Base-by-base conservation (phyloP, 30 jellyfish, hydroid and myxozoan species). In the Aurelia sp. region DNA sequence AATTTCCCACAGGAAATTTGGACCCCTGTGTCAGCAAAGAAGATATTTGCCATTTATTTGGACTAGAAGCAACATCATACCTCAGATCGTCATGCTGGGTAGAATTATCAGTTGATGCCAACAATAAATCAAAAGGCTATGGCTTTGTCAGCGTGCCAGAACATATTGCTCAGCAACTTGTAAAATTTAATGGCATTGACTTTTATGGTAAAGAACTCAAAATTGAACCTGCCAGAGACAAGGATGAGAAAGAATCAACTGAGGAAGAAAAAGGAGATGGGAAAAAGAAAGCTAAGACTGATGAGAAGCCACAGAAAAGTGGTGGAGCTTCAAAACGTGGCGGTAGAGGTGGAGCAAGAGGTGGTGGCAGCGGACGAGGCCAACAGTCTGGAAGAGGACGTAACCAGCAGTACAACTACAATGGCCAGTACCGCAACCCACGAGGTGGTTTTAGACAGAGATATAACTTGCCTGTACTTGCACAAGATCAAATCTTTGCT, bases 71-170 rank as follows among this genome's bases (percentile, higher is more conserved):
- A 18, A 92, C 98, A 10, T 90, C 98, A 1, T 92, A 92, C 76
- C 71, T 92, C 59, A 63, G 96, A n/a, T 87, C 92, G 19, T 73
- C 89, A 13, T 92, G 98, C 75, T 86, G 96, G 90, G 96, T 92
- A 11, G 98, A 92, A 52, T 72, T 92, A 40, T 89, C 98, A 7
- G 80, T 91, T 6, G 96, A 92, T 66, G 81, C 90, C 41, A 76
- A 73, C 62, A 91, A 91, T 23, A 86, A 92, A 61, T 92, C 96
- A 6, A 92, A 81, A 65, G 93, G 93, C 57, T 92, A 86, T 80
- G 98, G 95, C 4, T 92, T 92, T 86, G 98, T 92, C 23, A 92
- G 92, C 51, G 98, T 87, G 33, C 98, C 98, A 59, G 98, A 92
- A 44, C 98, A 92, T 79, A 95, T 92, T 40, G 97, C 93, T 17